These are phyloP conservation scores for Cirrhinus mrigala DNA, from an alignment of 2,797 vertebrate species.

Conservation along the genomic window DNA sequence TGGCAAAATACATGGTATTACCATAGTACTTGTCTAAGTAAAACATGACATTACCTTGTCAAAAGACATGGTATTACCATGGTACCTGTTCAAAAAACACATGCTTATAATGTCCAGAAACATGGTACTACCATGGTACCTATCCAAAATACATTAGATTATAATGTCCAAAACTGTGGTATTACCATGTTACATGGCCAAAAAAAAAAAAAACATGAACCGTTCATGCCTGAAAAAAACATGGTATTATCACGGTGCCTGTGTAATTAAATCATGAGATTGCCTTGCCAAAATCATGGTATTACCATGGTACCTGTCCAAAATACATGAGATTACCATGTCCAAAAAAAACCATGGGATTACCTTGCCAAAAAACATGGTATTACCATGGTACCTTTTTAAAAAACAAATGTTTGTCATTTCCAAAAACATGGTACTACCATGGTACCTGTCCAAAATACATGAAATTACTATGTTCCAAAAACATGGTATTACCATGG, in stretches of 20 bases:
- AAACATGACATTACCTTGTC: no score
- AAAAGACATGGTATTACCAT: no score
- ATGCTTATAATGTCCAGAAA: neutral
- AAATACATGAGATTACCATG: no score
- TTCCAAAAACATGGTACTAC: neutral
- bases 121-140: neutral
- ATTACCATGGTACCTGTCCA: no score
- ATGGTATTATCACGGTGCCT: no score
- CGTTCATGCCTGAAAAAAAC: neutral
- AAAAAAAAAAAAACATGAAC: neutral
- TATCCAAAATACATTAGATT: neutral
- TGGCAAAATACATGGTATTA: no score
- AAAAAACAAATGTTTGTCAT: neutral
- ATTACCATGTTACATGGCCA: neutral
- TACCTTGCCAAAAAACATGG: no score
- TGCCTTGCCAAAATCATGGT: no score
- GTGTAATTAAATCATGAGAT: no score
- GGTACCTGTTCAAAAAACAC: neutral
- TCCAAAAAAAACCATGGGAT: no score
- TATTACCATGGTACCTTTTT: neutral
- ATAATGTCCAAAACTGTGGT: neutral
- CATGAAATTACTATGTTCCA: neutral
- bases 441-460: neutral
- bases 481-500: neutral
- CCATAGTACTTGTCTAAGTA: no score